Evolutionary conservation across 2,797 vertebrate species (phyloP), one percentile per base, ranked within the genome.

Genomic region (Macroramphosus scolopax): DNA sequence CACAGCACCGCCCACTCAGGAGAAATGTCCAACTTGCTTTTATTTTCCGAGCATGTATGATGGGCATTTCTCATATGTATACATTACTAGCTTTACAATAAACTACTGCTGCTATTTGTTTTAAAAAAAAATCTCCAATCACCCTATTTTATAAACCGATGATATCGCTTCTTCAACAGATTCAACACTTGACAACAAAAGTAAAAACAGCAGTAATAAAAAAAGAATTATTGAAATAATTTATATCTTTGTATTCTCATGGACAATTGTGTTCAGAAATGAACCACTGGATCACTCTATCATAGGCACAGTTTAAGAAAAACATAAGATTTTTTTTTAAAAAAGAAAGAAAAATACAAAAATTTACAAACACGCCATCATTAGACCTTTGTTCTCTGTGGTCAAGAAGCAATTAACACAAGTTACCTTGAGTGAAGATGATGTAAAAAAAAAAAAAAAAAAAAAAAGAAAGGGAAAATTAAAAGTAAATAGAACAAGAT

Each of bases 251-350:
- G 80, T 82, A 84, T 84, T 81, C 66, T 79, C 53, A 75, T 72
- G 75, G 74, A 84, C 68, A 85, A 71, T 72, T 67, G 71, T 63
- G 82, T 86, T 86, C 81, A 85, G 78, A 82, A 71, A 79, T 78
- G 69, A 88, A 51, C 84, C 83, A 72, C 47, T 45, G 81, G 83
- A 51, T 78, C 76, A 77, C 64, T 87, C 86, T 81, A 87, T 87
- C 84, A 78, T 84, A 89, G 88, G 89, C 89, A 90, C 89, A 83
- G 77, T 87, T 82, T 72, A 64, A 54, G 60, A 47, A 41, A 63
- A 63, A 26, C 17, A 22, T n/a, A 31, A 38, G 57, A 45, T 9
- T 2, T 41, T n/a, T n/a, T n/a, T n/a, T n/a, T n/a, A n/a, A 16
- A 55, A 53, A 51, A 63, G 64, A 30, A 38, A 58, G 20, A 41